Evolutionary conservation across 2,113 vertebrate species (phyloP).

Genomic region (Rutilus rutilus): DNA sequence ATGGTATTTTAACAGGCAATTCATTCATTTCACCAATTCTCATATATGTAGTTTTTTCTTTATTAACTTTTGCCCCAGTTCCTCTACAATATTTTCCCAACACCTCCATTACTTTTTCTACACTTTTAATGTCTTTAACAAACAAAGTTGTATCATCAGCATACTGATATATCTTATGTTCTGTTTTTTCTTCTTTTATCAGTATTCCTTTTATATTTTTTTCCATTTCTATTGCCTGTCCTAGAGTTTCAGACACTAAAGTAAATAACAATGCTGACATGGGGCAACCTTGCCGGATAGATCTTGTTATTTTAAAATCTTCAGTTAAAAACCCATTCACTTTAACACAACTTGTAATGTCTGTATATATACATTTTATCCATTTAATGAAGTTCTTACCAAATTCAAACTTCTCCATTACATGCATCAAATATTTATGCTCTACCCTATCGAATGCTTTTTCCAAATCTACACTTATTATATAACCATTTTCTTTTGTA

Average conservation of each 20-base stretch:
- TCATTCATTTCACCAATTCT: background rate
- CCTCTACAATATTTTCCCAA: background rate
- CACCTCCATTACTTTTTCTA: background rate
- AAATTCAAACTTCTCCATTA: background rate
- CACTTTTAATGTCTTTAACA: background rate
- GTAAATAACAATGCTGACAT: background rate
- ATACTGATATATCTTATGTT: constrained; percentile 27
- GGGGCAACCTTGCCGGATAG: background rate
- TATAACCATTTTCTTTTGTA: background rate
- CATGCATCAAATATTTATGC: background rate
- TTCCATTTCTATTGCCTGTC: background rate
- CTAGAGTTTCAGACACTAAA: background rate
- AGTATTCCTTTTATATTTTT: background rate
- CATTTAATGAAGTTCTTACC: background rate
- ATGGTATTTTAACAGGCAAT: background rate
- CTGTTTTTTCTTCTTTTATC: background rate
- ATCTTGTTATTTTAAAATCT: constrained; percentile 2
- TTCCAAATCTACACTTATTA: constrained; percentile 1
- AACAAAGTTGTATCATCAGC: constrained; percentile 28
- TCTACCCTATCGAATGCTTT: background rate
- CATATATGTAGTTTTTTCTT: background rate
- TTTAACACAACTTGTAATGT: background rate
- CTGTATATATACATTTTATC: background rate
- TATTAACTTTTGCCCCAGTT: background rate
- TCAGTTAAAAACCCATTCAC: constrained; percentile 5